These are phyloP conservation scores for Tetramorium parvispinum DNA, from an alignment of 1,140 invertebrate species.

Conservation along the genomic window DNA sequence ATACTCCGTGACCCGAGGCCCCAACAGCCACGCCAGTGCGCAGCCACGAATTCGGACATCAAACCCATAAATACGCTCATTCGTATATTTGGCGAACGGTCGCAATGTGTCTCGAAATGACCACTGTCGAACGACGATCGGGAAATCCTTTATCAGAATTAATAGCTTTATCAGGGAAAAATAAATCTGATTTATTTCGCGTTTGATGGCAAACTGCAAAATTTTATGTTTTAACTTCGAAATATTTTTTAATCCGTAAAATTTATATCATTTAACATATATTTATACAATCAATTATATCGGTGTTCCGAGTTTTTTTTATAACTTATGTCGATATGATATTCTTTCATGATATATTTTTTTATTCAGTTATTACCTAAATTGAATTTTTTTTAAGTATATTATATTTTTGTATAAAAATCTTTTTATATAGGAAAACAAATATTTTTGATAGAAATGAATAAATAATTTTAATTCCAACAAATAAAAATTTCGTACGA, in stretches of 20 bases:
- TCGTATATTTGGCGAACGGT: neutral
- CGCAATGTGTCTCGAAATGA: neutral
- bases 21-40: constrained; percentile 21
- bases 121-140: neutral
- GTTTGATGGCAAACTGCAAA: neutral
- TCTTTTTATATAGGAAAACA: neutral
- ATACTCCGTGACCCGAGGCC: constrained; percentile 19
- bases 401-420: neutral
- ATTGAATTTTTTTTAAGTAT: neutral
- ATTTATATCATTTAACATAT: neutral
- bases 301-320: neutral
- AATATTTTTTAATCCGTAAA: neutral
- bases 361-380: neutral
- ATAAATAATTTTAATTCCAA: no score
- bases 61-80: constrained; percentile 44
- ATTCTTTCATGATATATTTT: neutral
- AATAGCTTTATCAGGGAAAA: neutral
- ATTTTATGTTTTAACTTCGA: neutral
- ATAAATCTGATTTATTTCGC: neutral
- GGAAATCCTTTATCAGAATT: constrained; percentile 1
- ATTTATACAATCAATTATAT: neutral
- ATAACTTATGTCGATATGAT: neutral
- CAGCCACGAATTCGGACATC: constrained; percentile 11
- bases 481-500: no score
- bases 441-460: neutral